Percentiles rank a stretch among this genome's conserved stretches.
phyloP scores from a whole-genome alignment of 2,113 vertebrate genomes.

The Pelobates fuscus region DNA sequence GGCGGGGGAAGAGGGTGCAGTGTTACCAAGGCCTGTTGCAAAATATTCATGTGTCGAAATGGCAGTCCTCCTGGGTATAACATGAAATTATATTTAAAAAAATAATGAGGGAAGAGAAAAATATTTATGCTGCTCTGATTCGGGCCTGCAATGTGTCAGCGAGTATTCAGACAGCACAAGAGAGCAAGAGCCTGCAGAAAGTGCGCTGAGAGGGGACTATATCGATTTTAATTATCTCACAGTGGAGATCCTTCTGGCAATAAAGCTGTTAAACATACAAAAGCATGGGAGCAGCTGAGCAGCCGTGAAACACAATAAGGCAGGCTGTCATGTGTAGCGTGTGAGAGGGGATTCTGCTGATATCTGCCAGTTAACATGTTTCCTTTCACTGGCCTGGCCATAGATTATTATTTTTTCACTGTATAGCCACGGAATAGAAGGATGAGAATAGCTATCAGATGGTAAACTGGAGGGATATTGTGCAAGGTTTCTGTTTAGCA shows the following conservation, averaged over 20 bases:
- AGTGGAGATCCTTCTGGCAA: neutral
- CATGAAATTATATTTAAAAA: too few species aligned
- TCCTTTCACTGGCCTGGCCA: neutral
- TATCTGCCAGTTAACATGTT: too few species aligned
- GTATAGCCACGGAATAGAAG: neutral
- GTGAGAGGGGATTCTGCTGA: neutral
- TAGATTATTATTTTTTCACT: neutral
- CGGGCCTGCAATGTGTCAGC: neutral
- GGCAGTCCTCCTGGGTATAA: too few species aligned
- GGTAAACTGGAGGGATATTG: too few species aligned
- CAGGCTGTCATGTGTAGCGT: neutral
- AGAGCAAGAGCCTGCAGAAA: neutral
- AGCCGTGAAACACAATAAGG: neutral
- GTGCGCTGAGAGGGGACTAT: neutral
- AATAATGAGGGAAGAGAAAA: too few species aligned
- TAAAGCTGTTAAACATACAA: slow-evolving; percentile 6
- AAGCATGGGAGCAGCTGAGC: neutral
- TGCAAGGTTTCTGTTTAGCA: too few species aligned
- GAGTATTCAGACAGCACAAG: neutral
- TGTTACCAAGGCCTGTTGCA: too few species aligned
- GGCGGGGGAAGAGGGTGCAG: too few species aligned
- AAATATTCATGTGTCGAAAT: too few species aligned
- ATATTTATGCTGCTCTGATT: neutral
- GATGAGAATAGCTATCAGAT: too few species aligned
- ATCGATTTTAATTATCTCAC: neutral